Base-by-base conservation (phyloP, 2,113 vertebrate species). In the Ciconia stormi region DNA sequence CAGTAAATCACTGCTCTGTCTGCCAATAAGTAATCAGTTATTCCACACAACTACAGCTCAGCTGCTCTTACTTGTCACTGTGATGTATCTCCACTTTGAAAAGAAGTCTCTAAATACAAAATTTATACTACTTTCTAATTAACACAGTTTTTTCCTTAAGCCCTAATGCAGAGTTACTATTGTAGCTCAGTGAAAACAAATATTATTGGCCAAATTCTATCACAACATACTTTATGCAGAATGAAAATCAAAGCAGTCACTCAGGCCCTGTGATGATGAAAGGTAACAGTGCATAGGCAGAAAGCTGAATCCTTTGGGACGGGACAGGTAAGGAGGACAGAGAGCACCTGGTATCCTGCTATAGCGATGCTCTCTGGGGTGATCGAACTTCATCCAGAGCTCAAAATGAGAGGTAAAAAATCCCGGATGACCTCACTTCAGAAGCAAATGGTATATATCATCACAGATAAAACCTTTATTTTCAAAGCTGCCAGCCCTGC, bases 1-100 rank as follows among this genome's bases (percentile, higher is more conserved):
- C 85, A 66, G 81, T 95, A 93, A 89, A 95, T 85, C 89, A 87
- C 58, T 59, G 61, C 25, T 87, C 61, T 69, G 66, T 71, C 77
- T 92, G 77, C 61, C 83, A 82, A 76, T 89, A 87, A 84, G 66
- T 55, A 79, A 88, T 87, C 65, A 61, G 46, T 77, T 80, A 96
- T 82, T 91, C 87, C 62, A 73, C 18, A 12, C 13, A 40, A 18
- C 61, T 69, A 26, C 42, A 84, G 79, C 53, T 82, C 74, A 91
- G 72, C 73, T 85, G 73, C 49, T 87, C 70, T 56, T 19, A 18
- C 70, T 59, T 78, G 56, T 61, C 82, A 52, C 50, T 71, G 32
- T 56, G 81, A 87, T 78, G 21, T 30, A 87, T 40, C 13, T 76
- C 53, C 32, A 29, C 69, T 71, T 84, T 16, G 56, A 38, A 95